Percentiles rank a stretch among this genome's conserved stretches.
phyloP scores from a whole-genome alignment of 1,140 invertebrate genomes.

The Anoplolepis gracilipes region DNA sequence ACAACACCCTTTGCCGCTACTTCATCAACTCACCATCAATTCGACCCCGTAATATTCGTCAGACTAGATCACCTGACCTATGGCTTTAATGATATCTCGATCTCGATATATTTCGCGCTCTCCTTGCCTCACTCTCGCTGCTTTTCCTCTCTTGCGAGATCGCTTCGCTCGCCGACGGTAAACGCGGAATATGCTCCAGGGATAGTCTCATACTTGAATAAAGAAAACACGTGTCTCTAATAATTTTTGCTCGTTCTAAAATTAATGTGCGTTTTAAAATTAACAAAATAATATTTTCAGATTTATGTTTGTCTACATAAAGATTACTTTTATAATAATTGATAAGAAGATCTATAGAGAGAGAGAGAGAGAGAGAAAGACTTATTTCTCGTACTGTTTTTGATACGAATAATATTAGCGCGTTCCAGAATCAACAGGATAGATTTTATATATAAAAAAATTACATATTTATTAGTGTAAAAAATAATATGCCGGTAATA shows the following conservation, averaged over 20 bases:
- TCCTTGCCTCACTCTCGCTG: neutral
- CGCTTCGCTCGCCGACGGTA: constrained; percentile 17
- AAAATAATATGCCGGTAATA: neutral
- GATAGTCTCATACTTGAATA: neutral
- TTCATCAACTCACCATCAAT: constrained; percentile 60
- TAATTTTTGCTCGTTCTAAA: neutral
- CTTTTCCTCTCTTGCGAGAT: neutral
- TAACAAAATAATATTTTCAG: too few species aligned
- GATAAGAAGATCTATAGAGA: neutral
- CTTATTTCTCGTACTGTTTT: neutral
- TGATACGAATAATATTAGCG: neutral
- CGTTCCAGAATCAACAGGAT: neutral
- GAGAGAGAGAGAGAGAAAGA: too few species aligned
- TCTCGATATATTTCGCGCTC: neutral
- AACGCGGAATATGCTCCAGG: neutral
- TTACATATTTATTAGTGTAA: neutral
- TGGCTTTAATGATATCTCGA: constrained; percentile 70
- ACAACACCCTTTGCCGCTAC: constrained; percentile 59
- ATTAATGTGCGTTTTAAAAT: neutral
- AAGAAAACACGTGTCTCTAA: neutral
- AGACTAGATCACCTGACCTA: constrained; percentile 72
- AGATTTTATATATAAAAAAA: neutral
- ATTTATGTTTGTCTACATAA: neutral
- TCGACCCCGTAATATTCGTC: constrained; percentile 73
- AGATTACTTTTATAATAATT: neutral